These are phyloP conservation scores for Crioceris asparagi DNA, from an alignment of 2,888 invertebrate species.

Conservation along the genomic window DNA sequence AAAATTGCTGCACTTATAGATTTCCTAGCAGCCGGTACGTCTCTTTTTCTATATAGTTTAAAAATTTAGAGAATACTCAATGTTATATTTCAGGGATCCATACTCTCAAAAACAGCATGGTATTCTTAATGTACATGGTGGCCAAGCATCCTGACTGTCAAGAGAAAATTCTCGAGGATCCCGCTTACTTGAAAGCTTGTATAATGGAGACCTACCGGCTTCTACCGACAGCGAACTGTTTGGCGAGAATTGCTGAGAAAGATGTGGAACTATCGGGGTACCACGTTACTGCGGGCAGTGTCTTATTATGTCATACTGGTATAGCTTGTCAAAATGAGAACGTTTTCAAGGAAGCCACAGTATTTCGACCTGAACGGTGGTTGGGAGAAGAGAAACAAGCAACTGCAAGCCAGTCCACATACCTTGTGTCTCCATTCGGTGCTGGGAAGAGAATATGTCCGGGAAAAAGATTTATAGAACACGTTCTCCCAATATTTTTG, in stretches of 20 bases:
- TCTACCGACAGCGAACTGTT: constrained; percentile 66
- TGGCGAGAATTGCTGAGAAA: constrained; percentile 65
- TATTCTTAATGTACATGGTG: constrained; percentile 65
- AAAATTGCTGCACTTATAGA: constrained; percentile 79
- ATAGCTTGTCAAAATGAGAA: constrained; percentile 66
- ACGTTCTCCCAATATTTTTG: constrained; percentile 61
- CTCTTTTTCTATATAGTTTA: too few relatives aligned
- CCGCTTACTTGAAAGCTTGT: constrained; percentile 64
- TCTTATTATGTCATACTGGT: constrained; percentile 71
- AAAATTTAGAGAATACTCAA: too few relatives aligned
- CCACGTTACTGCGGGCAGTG: constrained; percentile 60
- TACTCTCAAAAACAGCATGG: constrained; percentile 73
- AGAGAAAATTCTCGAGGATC: constrained; percentile 47
- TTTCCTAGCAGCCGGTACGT: constrained; percentile 60
- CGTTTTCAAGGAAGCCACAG: constrained; percentile 61
- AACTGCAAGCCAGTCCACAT: constrained; percentile 43
- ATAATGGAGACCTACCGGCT: constrained; percentile 65
- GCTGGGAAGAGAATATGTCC: constrained; percentile 73
- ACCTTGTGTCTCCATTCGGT: constrained; percentile 69
- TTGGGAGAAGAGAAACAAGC: constrained; percentile 37
- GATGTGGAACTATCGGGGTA: constrained; percentile 62
- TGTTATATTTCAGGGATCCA: constrained; percentile 51
- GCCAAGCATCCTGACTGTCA: constrained; percentile 59
- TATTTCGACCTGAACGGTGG: constrained; percentile 74
- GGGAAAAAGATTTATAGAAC: constrained; percentile 73